Base-by-base conservation (phyloP, 2,113 vertebrate species). In the Cyprinodon brontotheroides region DNA sequence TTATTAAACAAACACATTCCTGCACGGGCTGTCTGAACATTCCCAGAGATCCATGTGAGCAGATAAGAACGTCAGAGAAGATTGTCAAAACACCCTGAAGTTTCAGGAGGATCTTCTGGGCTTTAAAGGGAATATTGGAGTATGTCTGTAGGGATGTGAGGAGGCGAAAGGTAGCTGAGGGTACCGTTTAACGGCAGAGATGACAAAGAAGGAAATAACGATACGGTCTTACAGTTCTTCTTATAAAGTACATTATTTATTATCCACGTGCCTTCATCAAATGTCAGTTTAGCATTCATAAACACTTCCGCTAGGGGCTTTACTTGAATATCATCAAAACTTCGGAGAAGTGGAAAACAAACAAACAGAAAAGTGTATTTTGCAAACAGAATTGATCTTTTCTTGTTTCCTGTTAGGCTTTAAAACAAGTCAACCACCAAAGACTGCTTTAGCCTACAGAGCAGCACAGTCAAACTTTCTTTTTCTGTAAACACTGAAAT, bases 1-100 rank as follows among this genome's bases (percentile, higher is more conserved):
- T 93, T 91, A 91, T 87, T 70, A 78, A 80, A 86, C 75, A 90
- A 93, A 93, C 81, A 93, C 91, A 94, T 92, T 93, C 89, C 92
- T 92, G 60, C 0, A 11, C 48, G 36, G 74, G 61, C 88, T 73
- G 86, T 86, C 83, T 84, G 80, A 82, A 84, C 59, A 77, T 87
- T 88, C 60, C 9, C 41, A 61, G 81, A 66, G 88, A 79, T 90
- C 79, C 74, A 81, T 68, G 86, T 74, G 72, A 75, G 75, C 43
- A 89, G 90, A 91, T 83, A 89, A 86, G 74, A 70, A 84, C 48
- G 62, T 82, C 65, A 73, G 65, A 14, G 60, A 80, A 84, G 86
- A 69, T 10, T 78, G 73, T 87, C 69, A 70, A 84, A 90, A 87
- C 83, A 89, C 39, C 67, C 74, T 90, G 83, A 89, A 75, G 76